Base-by-base conservation (phyloP, 2,888 invertebrate species). In the Cordilura impudica region DNA sequence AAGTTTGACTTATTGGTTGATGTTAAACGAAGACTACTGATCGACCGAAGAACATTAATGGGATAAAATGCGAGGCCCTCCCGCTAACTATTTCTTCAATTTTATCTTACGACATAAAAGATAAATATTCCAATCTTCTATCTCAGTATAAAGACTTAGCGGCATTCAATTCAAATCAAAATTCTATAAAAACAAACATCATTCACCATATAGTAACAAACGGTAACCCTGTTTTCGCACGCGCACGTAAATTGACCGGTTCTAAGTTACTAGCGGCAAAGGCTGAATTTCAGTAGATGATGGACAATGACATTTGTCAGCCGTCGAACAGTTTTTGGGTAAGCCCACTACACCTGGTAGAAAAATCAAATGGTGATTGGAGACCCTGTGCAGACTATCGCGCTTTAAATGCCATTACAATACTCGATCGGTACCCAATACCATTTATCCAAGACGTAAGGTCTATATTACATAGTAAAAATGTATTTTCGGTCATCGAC, bases 241-340 rank as follows among this genome's bases (percentile, higher is more conserved):
- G 65, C 10, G 49, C 58, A n/a, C 29, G 73, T 10, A 54, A 51
- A 10, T 19, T 61, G 8, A 26, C 56, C 2, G 35, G 73, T 0
- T 58, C 76, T 1, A 78, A 81, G 31, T 31, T 82, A 16, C 19
- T 21, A 0, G 69, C 71, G 10, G 82, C 81, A 1, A 81, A 79
- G 29, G 63, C 16, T 1, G 81, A 81, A 31, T 81, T 81, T 43
- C 61, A 82, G n/a, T 76, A 18, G 19, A 58, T 79, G 54, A 18
- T 82, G 19, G 45, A 78, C 12, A 43, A 58, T 8, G 67, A 66
- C 16, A 80, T 81, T 23, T 81, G 79, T 10, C 47, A 63, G 16
- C 78, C 81, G 4, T 82, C 76, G 8, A 81, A 79, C 23, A 82
- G 81, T 35, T 47, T 58, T 8, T 82, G 78, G 76, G 71, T 81